Base-by-base conservation (phyloP, 2,888 invertebrate species). In the Tetragonisca angustula region DNA sequence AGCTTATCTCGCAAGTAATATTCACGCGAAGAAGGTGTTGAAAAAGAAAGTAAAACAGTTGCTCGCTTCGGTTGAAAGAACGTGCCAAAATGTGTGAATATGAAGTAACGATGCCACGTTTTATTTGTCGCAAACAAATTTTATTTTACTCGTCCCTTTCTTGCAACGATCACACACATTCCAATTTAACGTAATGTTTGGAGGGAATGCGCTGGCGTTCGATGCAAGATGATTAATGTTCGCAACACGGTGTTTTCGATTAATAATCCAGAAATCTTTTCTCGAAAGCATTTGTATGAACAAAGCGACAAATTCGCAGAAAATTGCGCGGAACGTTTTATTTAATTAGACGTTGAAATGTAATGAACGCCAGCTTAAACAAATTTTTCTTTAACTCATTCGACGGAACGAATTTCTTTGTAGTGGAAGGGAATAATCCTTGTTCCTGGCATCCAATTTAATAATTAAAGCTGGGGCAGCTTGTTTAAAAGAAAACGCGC, bases 71-170 rank as follows among this genome's bases (percentile, higher is more conserved):
- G 62, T 79, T 74, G 62, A 61, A 87, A 76, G 75, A 81, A 84
- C 78, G 88, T 88, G 88, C 88, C 88, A 88, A 88, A 88, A 52
- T 65, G 69, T 77, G 73, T 77, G 77, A 59, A 68, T 65, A 54
- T 49, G 21, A 17, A 15, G 65, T 43, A 54, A 70, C 32, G 36
- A 9, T 49, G 19, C 4, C 24, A 50, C 19, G 21, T 62, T 69
- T 73, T 9, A 19, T 27, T 27, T 32, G 2, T 27, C 17, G 19
- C 17, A 17, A 9, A 19, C 9, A 6, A n/a, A n/a, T 6, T 19
- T 11, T 27, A 52, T 52, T 52, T 27, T 61, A 2, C 5, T 27
- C 27, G 24, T 61, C 9, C 17, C 24, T 9, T 61, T 61, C 43
- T 43, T 11, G 43, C 43, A 43, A 1, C 43, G 9, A 43, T 43